phyloP scores from a whole-genome alignment of 2,797 vertebrate species.

The Syngnathus rostellatus region DNA sequence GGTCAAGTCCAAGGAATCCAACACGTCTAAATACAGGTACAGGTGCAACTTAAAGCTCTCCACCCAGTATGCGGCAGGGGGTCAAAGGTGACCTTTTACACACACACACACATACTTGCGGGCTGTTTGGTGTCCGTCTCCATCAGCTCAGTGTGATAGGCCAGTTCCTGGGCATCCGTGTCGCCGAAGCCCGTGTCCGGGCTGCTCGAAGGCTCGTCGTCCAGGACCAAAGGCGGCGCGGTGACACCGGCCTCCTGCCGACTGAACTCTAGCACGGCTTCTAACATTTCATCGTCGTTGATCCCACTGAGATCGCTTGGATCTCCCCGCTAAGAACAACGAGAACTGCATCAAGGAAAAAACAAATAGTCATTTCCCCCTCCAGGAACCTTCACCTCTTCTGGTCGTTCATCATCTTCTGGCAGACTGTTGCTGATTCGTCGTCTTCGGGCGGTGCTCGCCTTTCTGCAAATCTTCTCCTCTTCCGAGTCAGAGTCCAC shows the following conservation, averaged over 20 bases:
- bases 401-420: conserved; percentile 64
- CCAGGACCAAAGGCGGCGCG: conserved; percentile 38
- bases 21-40: conserved; percentile 46
- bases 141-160: conserved; percentile 74
- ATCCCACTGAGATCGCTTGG: conserved; percentile 73
- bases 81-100: too few relatives aligned
- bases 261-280: conserved; percentile 88
- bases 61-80: too few relatives aligned
- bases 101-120: conserved; percentile 41
- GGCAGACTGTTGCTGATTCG: conserved; percentile 68
- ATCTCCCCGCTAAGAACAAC: conserved; percentile 69
- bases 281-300: conserved; percentile 89
- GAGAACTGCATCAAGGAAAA: not conserved
- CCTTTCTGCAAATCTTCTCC: conserved; percentile 72
- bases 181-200: conserved; percentile 95
- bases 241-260: conserved; percentile 75
- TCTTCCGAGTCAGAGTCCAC: conserved; percentile 85
- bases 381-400: conserved; percentile 58
- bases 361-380: not conserved
- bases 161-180: conserved; percentile 80
- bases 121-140: conserved; percentile 76
- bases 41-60: too few relatives aligned
- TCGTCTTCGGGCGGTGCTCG: conserved; percentile 64
- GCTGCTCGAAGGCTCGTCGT: conserved; percentile 84
- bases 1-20: conserved; percentile 74